A percentile compares a stretch with the other conserved stretches of the same genome.
Conservation (phyloP, 2,113 vertebrate species). For the Dicaeum eximium region DNA sequence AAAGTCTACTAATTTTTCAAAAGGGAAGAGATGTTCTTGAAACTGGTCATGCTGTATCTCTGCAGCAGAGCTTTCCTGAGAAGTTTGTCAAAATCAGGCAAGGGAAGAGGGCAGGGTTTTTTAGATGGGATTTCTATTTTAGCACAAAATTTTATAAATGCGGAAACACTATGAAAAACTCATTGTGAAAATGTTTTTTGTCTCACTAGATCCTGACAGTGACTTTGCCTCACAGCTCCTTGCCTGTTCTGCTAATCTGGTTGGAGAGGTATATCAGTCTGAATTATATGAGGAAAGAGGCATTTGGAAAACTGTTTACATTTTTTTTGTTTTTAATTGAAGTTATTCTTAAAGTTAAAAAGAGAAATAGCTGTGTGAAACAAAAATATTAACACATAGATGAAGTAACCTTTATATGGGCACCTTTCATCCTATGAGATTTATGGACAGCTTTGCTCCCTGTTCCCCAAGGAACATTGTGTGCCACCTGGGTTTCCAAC, state of each 20-base stretch:
- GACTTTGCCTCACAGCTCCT: not conserved
- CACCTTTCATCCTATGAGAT: not conserved
- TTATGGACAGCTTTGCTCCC: not conserved
- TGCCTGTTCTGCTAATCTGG: not conserved
- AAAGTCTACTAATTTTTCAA: not conserved
- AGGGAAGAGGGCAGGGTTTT: not conserved
- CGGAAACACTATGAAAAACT: not conserved
- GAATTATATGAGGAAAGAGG: not conserved
- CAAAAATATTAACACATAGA: not conserved
- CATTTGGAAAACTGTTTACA: not conserved
- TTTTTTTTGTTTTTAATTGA: not conserved
- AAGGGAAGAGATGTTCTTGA: not conserved
- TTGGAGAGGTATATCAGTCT: not conserved
- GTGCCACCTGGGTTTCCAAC: not conserved
- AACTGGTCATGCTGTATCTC: not conserved
- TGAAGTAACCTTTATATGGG: not conserved
- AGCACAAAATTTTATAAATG: not conserved
- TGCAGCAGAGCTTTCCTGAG: not conserved
- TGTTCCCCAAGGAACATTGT: accelerated
- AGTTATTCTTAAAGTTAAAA: not conserved
- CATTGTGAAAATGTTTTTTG: not conserved
- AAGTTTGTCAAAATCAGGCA: not conserved
- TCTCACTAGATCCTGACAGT: not conserved
- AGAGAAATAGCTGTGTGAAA: not conserved
- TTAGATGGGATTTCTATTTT: not conserved